Evolutionary conservation across 2,888 invertebrate species (phyloP).

Genomic region (Netelia virgata): DNA sequence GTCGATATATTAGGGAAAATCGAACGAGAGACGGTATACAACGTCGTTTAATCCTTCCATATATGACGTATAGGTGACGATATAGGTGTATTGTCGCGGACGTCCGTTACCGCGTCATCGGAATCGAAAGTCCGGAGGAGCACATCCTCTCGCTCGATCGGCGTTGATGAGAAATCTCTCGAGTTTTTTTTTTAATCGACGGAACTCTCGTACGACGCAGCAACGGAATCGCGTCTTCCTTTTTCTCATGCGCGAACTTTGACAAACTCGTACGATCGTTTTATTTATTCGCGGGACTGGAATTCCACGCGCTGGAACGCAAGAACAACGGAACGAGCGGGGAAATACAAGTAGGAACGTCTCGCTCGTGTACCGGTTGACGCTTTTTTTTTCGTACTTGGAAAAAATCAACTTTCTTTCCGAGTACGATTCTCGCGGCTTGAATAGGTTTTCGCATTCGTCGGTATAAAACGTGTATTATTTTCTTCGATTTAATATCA

Average conservation of each 20-base stretch:
- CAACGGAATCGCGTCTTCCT: not conserved
- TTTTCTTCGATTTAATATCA: too few relatives aligned
- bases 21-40: conserved; percentile 1
- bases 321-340: conserved; percentile 36
- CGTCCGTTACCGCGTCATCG: not conserved
- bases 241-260: not conserved
- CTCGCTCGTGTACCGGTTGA: conserved; percentile 47
- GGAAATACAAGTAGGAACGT: not conserved
- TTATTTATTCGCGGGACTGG: not conserved
- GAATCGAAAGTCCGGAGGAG: conserved; percentile 23
- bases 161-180: not conserved
- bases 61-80: not conserved
- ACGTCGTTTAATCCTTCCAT: not conserved
- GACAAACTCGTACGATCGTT: too few relatives aligned
- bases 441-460: not conserved
- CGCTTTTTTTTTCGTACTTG: conserved; percentile 22
- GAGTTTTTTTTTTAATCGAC: too few relatives aligned
- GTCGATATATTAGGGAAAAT: not conserved
- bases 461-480: not conserved
- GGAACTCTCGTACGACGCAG: not conserved
- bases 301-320: not conserved
- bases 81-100: not conserved
- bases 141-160: not conserved
- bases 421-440: conserved; percentile 47
- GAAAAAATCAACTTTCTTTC: conserved; percentile 65